Base-by-base conservation (phyloP, 2,888 invertebrate species). In the Papilio gigon region DNA sequence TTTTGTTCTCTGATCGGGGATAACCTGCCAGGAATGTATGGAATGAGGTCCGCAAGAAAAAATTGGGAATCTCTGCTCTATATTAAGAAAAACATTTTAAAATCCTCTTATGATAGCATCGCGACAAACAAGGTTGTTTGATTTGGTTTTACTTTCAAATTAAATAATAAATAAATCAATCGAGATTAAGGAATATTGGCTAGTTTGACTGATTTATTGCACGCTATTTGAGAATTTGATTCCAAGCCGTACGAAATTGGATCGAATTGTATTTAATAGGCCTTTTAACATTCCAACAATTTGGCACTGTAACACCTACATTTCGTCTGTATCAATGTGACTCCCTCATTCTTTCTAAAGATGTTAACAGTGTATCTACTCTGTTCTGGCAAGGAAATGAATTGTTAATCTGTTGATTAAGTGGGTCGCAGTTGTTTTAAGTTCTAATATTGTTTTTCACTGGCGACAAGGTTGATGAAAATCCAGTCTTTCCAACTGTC, bases 301-400 rank as follows among this genome's bases (percentile, higher is more conserved):
- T 53, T 53, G 53, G 53, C 53, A 53, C 53, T 53, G 53, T 53
- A 25, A 14, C 53, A 25, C n/a, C 27, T 53, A 27, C 27, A n/a
- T 53, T 40, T 40, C 14, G 20, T 47, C 1, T 47, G 47, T 22
- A 20, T 22, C 20, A 22, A 53, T 25, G 25, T 14, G 22, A 25
- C 2, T 53, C 27, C 14, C 50, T 50, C 14, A 27, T 53, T 25
- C 27, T 14, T 27, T 47, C 4, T 22, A 12, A 25, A 25, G 12
- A 27, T 50, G 27, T 50, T 50, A 50, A 27, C 50, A 27, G 27
- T 27, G 27, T 20, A 27, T 50, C 14, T 50, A 50, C 53, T 27
- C 4, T 12, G 27, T 53, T 53, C 22, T 53, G 25, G 53, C 53
- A 53, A 12, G 12, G 47, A 44, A 44, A n/a, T 1, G 5, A 4